Evolutionary conservation across 2,113 vertebrate species (phyloP).

Genomic region (Triplophysa dalaica): DNA sequence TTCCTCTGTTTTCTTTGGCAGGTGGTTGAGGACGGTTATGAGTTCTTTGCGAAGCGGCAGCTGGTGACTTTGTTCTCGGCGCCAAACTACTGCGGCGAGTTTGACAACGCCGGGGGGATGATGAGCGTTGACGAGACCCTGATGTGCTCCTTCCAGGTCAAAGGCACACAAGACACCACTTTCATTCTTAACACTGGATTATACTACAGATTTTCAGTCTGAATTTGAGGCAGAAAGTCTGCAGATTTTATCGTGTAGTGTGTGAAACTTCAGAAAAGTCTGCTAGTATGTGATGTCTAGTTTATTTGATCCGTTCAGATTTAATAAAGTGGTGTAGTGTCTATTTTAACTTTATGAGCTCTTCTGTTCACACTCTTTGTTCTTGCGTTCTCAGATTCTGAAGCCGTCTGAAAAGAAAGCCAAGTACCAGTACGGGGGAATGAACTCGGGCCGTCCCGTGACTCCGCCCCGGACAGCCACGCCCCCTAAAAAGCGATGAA

Average conservation of each 20-base stretch:
- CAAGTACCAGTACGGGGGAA: slow-evolving; percentile 51
- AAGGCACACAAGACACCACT: neutral
- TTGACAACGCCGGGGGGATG: slow-evolving; percentile 54
- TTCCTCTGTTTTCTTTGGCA: slow-evolving; percentile 13
- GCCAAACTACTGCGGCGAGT: slow-evolving; percentile 53
- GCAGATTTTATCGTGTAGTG: too few species aligned
- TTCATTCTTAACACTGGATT: too few species aligned
- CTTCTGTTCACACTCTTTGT: neutral
- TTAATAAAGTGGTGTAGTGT: too few species aligned
- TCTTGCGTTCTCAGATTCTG: slow-evolving; percentile 38
- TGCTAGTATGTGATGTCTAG: too few species aligned
- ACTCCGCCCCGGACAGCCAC: slow-evolving; percentile 50
- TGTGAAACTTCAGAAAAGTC: too few species aligned
- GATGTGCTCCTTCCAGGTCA: slow-evolving; percentile 56
- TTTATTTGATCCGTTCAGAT: too few species aligned
- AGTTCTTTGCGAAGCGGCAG: slow-evolving; percentile 54
- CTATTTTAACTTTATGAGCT: too few species aligned
- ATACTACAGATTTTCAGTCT: too few species aligned
- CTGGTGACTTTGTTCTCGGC: slow-evolving; percentile 53
- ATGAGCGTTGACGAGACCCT: slow-evolving; percentile 56
- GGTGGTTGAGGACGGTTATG: slow-evolving; percentile 54
- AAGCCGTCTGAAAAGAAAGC: slow-evolving; percentile 55
- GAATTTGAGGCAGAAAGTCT: too few species aligned
- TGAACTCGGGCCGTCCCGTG: slow-evolving; percentile 48
- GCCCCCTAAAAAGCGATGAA: slow-evolving; percentile 53